Conservation (phyloP, 2,888 invertebrate genomes). For the Acanthopleura granulata region DNA sequence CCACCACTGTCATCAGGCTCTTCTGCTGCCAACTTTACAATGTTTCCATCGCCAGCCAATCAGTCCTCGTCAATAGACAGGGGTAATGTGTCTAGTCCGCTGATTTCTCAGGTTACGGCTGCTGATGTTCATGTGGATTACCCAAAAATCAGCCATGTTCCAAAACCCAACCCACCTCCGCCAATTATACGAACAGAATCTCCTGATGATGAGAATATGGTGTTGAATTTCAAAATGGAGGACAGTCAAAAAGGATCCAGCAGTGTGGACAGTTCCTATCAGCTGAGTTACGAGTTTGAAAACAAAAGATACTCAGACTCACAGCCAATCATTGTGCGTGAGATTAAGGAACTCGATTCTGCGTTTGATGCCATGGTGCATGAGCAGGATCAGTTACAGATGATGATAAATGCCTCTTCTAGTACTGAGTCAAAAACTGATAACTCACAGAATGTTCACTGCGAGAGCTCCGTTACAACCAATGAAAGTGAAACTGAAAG, state of each 20-base stretch:
- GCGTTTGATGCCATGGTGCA: conserved; percentile 12
- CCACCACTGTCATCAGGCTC: not conserved
- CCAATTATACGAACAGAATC: not conserved
- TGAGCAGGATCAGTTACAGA: conserved; percentile 3
- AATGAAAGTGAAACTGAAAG: not conserved
- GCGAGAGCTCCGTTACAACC: not conserved
- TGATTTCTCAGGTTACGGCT: not conserved
- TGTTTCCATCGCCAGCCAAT: not conserved
- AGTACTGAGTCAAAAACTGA: not conserved
- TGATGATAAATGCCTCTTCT: conserved; percentile 1
- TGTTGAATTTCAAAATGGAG: not conserved
- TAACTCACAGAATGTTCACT: not conserved
- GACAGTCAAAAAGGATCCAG: not conserved
- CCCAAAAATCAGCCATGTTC: conserved; percentile 2
- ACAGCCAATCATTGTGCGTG: conserved; percentile 13
- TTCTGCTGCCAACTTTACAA: not conserved
- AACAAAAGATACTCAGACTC: conserved; percentile 2
- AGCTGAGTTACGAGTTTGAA: conserved; percentile 16
- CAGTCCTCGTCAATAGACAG: not conserved
- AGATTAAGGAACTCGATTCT: not conserved
- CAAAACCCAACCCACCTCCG: conserved; percentile 10
- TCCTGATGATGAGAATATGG: not conserved
- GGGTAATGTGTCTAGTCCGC: not conserved
- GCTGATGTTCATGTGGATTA: conserved; percentile 8
- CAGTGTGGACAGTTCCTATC: conserved; percentile 9